Evolutionary conservation across 2,797 vertebrate genomes (phyloP).

Genomic region (Dendrocincla fuliginosa): DNA sequence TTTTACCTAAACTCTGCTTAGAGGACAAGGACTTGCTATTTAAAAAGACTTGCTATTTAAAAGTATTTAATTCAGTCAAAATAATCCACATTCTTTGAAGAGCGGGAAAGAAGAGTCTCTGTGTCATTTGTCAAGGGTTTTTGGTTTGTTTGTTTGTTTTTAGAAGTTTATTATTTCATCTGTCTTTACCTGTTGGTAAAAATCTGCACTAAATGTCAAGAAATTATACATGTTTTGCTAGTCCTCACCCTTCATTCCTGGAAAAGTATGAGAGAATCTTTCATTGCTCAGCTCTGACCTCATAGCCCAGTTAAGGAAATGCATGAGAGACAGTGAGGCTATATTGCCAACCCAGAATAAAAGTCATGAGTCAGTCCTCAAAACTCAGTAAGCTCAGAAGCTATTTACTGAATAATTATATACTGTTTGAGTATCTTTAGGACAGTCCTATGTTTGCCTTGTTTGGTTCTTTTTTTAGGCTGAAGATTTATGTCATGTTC

Average conservation of each 20-base stretch:
- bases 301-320: slow-evolving; percentile 26
- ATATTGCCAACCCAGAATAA: slow-evolving; percentile 40
- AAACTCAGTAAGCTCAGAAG: slow-evolving; percentile 17
- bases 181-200: neutral
- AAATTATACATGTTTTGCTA: neutral
- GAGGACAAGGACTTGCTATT: neutral
- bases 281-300: slow-evolving; percentile 35
- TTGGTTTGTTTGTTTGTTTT: neutral
- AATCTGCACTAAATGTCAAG: neutral
- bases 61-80: neutral
- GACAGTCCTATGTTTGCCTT: neutral
- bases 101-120: neutral
- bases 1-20: slow-evolving; percentile 11
- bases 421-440: slow-evolving; percentile 21
- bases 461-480: neutral
- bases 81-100: neutral
- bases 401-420: slow-evolving; percentile 52
- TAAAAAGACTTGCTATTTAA: neutral
- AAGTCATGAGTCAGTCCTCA: slow-evolving; percentile 21
- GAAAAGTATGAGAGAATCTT: neutral
- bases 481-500: neutral
- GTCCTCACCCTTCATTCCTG: neutral
- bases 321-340: neutral
- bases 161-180: neutral
- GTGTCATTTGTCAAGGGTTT: neutral